Evolutionary conservation across 2,888 invertebrate genomes (phyloP), one percentile per base, ranked within the genome.

Genomic region (Drosophila hawaiiensis): DNA sequence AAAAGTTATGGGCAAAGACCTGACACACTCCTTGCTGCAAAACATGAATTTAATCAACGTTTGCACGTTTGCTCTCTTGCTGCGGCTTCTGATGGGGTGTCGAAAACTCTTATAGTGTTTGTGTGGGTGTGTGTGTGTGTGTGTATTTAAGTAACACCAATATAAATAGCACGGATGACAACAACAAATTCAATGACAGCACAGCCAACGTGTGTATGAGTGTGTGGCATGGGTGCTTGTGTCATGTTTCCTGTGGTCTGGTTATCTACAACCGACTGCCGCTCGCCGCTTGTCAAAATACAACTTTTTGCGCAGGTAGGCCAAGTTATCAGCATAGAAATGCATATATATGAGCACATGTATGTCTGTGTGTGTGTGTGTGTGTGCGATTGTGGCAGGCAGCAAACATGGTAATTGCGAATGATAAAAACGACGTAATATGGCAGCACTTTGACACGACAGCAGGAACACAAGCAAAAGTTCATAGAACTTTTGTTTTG

Each of bases 11-110:
- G 29, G 52, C 41, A 72, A 68, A 68, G 56, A 68, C 67, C 50
- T 52, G 68, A 56, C 68, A 67, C 55, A 28, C 25, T 41, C 31
- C 68, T 29, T 43, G 22, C 29, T 43, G 65, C 35, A 63, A 59
- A 69, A 67, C 66, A 76, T 61, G 67, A 79, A 76, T 79, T 76
- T 81, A 81, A 82, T 82, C 81, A 82, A 82, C 76, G 76, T 73
- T 70, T 64, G 35, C 69, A 69, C 59, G 53, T 62, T 53, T 60
- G 35, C 14, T 64, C 60, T 61, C 31, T 56, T 43, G 53, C 19
- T 79, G 76, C 55, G 68, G 68, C 47, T 73, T 58, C 25, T 54
- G 37, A 52, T 41, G 59, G 29, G 43, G 41, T 63, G 64, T 35
- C 49, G n/a, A 62, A 60, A 49, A 47, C 14, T 64, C 50, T 22